phyloP scores from a whole-genome alignment of 1,140 invertebrate genomes.

The Drosophila arawakana region DNA sequence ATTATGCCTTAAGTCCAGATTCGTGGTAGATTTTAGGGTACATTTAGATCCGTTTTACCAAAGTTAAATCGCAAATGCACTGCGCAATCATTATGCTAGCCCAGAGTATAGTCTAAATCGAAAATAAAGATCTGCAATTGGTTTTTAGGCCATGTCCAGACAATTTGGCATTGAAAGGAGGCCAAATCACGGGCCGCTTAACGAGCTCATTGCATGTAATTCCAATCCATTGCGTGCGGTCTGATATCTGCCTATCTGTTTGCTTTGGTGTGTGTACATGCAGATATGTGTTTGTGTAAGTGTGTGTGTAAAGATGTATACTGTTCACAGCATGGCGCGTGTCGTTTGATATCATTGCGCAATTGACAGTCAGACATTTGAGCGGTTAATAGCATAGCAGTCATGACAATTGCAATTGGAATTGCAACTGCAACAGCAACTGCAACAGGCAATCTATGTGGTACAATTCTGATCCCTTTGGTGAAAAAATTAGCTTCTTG shows the following conservation, averaged over 20 bases:
- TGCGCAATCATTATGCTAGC: background rate
- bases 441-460: constrained; percentile 9
- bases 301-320: constrained; percentile 9
- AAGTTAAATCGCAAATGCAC: background rate
- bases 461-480: constrained; percentile 2
- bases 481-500: constrained; percentile 58
- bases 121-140: constrained; percentile 36
- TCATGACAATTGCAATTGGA: constrained; percentile 32
- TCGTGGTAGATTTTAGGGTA: too few species aligned
- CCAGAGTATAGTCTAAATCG: too few species aligned
- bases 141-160: constrained; percentile 45
- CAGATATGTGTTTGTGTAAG: background rate
- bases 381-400: constrained; percentile 46
- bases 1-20: too few species aligned
- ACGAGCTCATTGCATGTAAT: constrained; percentile 70
- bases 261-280: background rate
- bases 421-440: constrained; percentile 25
- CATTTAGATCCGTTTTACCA: too few species aligned
- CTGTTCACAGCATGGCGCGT: constrained; percentile 29
- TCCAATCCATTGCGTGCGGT: constrained; percentile 61
- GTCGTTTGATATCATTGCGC: constrained; percentile 68
- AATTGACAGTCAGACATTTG: constrained; percentile 70
- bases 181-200: constrained; percentile 55
- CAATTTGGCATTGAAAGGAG: constrained; percentile 47
- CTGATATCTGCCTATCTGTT: constrained; percentile 34